Base-by-base conservation (phyloP, 2,888 invertebrate genomes). In the Eupeodes luniger region DNA sequence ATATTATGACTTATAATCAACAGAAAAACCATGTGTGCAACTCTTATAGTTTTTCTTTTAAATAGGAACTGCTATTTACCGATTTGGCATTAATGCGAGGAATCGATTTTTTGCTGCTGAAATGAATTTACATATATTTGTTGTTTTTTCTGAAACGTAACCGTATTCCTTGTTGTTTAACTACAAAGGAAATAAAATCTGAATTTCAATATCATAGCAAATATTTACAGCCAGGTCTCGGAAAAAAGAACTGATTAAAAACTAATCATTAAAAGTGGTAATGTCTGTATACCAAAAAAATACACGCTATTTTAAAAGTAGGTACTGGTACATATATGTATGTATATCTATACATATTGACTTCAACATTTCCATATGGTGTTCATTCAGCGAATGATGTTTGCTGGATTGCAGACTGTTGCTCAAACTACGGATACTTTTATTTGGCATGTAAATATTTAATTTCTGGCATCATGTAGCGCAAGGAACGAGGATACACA, bases 401-500 rank as follows among this genome's bases (percentile, higher is more conserved):
- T 79, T 75, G 59, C 75, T 47, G 59, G 36, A 72, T 79, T 75
- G 64, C 59, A 66, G 64, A 70, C 79, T 87, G 76, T 83, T 83
- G 80, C 83, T 83, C 47, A 66, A 55, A 81, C 59, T 67, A 70
- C 74, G 75, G 69, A 75, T 75, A 72, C 27, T 83, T 83, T 83
- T 87, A 76, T 87, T 83, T 87, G 72, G 14, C 83, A 80, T 66
- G 83, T 83, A 80, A 87, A 87, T 87, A 80, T 87, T 87, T 83
- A 61, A 83, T 80, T 67, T 36, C 57, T 69, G 75, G 14, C 47
- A 76, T 76, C 79, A 51, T 79, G 53, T 44, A 64, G 27, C 69
- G 19, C 11, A 27, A 27, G 27, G 47, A 47, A 19, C 4, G 47
- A 14, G 12, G 64, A 14, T 44, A 11, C 16, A 47, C 47, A 64